Conservation (phyloP, 2,797 vertebrate genomes). For the Todus mexicanus region DNA sequence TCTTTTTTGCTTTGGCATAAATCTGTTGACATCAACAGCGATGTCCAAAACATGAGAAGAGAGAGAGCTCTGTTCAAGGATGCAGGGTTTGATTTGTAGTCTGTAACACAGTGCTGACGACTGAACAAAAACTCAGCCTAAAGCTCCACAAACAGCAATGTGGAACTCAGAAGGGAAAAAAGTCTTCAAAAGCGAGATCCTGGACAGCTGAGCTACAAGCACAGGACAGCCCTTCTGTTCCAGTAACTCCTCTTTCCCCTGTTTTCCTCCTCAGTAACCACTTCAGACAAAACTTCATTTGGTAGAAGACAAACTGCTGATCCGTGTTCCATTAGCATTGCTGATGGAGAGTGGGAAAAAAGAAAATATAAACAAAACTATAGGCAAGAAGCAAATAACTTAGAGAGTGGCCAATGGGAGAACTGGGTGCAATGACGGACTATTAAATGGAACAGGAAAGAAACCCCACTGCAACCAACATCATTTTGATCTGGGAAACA, state of each 20-base stretch:
- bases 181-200: background rate
- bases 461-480: background rate
- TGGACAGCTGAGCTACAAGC: background rate
- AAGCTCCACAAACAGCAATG: background rate
- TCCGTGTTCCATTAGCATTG: background rate
- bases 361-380: background rate
- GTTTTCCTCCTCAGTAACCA: background rate
- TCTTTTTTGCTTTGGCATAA: background rate
- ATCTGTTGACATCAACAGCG: background rate
- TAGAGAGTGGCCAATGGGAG: background rate
- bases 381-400: background rate
- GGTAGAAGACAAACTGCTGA: background rate
- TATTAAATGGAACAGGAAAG: background rate
- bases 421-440: background rate
- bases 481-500: background rate
- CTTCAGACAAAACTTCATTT: background rate
- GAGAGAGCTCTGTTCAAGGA: conserved; percentile 46
- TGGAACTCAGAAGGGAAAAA: background rate
- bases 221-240: background rate
- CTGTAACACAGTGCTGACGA: background rate
- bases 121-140: background rate
- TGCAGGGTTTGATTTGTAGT: conserved; percentile 14
- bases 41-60: background rate
- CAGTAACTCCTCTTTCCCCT: background rate
- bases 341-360: background rate